phyloP scores from a whole-genome alignment of 1,140 invertebrate species.

The Rhizoglyphus robini region DNA sequence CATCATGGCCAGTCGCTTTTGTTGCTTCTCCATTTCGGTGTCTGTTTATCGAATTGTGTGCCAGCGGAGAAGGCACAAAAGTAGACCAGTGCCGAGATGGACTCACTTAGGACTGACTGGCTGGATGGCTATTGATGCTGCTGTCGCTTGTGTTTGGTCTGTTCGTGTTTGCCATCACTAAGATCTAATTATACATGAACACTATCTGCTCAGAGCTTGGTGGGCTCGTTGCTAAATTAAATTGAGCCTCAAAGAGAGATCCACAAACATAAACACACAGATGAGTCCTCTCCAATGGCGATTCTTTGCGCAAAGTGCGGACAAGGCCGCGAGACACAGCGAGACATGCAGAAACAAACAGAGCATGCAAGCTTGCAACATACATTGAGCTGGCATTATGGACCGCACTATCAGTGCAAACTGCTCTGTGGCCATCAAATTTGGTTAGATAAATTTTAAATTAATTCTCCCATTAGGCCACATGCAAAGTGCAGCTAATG shows the following conservation, averaged over 20 bases:
- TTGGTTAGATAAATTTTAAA: no score
- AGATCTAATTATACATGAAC: constrained; percentile 9
- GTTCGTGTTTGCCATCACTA: neutral
- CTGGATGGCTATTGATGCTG: no score
- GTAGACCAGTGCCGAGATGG: no score
- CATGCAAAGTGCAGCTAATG: no score
- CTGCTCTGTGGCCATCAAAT: no score
- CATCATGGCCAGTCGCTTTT: no score
- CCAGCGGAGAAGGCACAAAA: no score
- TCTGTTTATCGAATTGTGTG: constrained; percentile 7
- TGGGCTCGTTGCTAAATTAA: constrained; percentile 7
- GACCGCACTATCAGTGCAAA: no score
- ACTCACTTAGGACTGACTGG: neutral
- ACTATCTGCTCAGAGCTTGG: neutral
- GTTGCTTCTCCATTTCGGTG: constrained; percentile 11
- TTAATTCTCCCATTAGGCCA: no score
- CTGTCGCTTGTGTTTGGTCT: neutral
- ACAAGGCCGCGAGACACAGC: neutral
- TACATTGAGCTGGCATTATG: no score
- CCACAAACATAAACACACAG: neutral
- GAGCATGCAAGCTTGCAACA: neutral
- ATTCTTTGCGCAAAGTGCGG: neutral
- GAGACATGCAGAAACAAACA: neutral
- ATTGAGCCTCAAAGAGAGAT: constrained; percentile 1
- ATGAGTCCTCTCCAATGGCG: neutral